Evolutionary conservation across 2,113 vertebrate species (phyloP), one percentile per base, ranked within the genome.

Genomic region (Myrmecophaga tridactyla): DNA sequence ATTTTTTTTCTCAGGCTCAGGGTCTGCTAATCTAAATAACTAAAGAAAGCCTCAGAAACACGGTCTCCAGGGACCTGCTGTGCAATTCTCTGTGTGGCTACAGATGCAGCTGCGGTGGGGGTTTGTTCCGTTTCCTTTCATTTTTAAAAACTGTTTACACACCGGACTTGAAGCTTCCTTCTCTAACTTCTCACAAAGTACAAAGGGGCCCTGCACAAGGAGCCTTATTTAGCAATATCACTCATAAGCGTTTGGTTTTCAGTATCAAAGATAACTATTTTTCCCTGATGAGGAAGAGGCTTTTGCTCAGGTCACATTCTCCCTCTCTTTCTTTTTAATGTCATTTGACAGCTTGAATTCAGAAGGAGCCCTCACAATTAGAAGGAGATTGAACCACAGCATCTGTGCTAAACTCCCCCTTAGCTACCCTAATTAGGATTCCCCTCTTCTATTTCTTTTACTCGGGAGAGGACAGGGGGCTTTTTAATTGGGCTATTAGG

Each of bases 401-500:
- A 77, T 97, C 69, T 92, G 60, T 77, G 62, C 65, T 86, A 93
- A 96, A 72, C 36, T 90, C 84, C 76, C n/a, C 53, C 90, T 70
- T 46, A 13, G 72, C 67, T 39, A 31, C 21, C 97, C 60, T 93
- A 88, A 48, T 41, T 96, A 97, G 88, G 95, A 10, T 39, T 89
- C 77, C 82, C 51, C 78, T 63, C 39, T 83, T 95, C 78, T 36
- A 9, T 63, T 73, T 77, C 73, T 86, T 84, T 51, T 87, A 92
- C 95, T 96, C 36, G 0, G 41, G 73, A 89, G 86, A 92, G 92
- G 95, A 95, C 90, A 92, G 94, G 96, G 94, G 78, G 82, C 92
- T 96, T 96, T 95, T 97, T 95, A 96, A 96, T 94, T 92, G 93
- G 78, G 73, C 95, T 89, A 91, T 97, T 96, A 97, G 92, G 88